These are phyloP conservation scores for Aphelenchoides avenae DNA, from an alignment of 1,140 invertebrate genomes.

Conservation along the genomic window DNA sequence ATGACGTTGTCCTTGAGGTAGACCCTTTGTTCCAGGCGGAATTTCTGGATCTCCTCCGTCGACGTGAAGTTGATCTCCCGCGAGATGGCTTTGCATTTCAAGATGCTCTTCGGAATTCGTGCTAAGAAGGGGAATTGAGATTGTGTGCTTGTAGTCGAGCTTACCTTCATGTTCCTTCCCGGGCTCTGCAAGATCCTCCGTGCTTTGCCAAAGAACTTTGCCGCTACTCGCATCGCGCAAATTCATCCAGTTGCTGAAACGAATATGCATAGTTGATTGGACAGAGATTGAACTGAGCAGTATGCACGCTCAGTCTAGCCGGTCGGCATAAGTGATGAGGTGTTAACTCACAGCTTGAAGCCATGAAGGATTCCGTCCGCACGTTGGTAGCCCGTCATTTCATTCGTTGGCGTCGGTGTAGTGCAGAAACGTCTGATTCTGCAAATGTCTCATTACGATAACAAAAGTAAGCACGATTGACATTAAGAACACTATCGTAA, in stretches of 20 bases:
- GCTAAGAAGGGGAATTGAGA: slow-evolving; percentile 64
- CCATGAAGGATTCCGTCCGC: too few relatives aligned
- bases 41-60: slow-evolving; percentile 88
- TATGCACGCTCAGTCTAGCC: too few relatives aligned
- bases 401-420: too few relatives aligned
- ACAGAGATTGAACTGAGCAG: too few relatives aligned
- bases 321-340: too few relatives aligned
- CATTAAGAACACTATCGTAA: too few relatives aligned
- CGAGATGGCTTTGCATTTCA: slow-evolving; percentile 89
- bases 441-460: too few relatives aligned
- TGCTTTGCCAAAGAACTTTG: slow-evolving; percentile 93
- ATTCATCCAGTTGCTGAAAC: slow-evolving; percentile 91
- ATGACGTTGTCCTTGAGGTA: slow-evolving; percentile 69
- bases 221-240: slow-evolving; percentile 88
- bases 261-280: too few relatives aligned
- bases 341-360: too few relatives aligned
- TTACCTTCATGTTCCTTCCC: slow-evolving; percentile 82
- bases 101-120: slow-evolving; percentile 86
- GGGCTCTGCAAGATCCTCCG: slow-evolving; percentile 86
- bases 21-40: slow-evolving; percentile 88
- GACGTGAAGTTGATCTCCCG: slow-evolving; percentile 98
- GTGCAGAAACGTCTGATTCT: too few relatives aligned
- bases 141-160: not conserved
- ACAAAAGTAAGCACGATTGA: too few relatives aligned
- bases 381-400: too few relatives aligned